A percentile compares a stretch with the other conserved stretches of the same genome.
Evolutionary conservation across 2,113 vertebrate genomes (phyloP).

Genomic region (Nematolebias whitei): DNA sequence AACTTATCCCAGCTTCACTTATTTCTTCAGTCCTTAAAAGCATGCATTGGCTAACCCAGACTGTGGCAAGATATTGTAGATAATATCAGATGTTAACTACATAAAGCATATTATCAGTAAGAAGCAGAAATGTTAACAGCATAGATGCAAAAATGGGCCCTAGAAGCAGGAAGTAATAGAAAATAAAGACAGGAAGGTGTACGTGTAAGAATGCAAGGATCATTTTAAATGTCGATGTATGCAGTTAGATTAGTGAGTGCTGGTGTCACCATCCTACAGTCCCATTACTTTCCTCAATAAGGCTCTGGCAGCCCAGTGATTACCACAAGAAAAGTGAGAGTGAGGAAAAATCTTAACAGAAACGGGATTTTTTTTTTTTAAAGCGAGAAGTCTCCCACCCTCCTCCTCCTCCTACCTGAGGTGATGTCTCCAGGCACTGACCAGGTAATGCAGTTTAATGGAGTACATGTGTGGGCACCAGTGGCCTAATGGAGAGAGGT

Average conservation of each 20-base stretch:
- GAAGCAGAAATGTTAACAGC: not conserved
- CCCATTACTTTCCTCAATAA: slow-evolving; percentile 74
- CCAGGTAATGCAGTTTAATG: slow-evolving; percentile 73
- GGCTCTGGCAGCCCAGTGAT: slow-evolving; percentile 68
- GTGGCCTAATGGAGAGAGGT: slow-evolving; percentile 73
- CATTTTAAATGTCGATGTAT: slow-evolving; percentile 41
- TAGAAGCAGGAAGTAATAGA: not conserved
- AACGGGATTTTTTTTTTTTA: slow-evolving; percentile 40
- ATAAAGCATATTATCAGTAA: accelerated
- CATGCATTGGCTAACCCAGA: not conserved
- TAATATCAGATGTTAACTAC: not conserved
- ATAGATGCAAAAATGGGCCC: not conserved
- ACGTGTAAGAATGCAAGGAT: slow-evolving; percentile 12
- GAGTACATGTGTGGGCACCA: slow-evolving; percentile 68
- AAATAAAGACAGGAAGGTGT: slow-evolving; percentile 22
- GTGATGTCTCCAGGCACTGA: slow-evolving; percentile 43
- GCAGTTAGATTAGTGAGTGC: slow-evolving; percentile 46
- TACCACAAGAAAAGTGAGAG: slow-evolving; percentile 48
- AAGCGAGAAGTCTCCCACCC: slow-evolving; percentile 10
- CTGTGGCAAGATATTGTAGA: not conserved
- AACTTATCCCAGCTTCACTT: not conserved
- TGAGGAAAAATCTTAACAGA: slow-evolving; percentile 65
- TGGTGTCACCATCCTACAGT: slow-evolving; percentile 43
- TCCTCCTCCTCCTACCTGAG: slow-evolving; percentile 16
- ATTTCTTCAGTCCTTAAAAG: not conserved